These are phyloP conservation scores for Macrophya annulata DNA, from an alignment of 2,888 invertebrate genomes.

Conservation along the genomic window DNA sequence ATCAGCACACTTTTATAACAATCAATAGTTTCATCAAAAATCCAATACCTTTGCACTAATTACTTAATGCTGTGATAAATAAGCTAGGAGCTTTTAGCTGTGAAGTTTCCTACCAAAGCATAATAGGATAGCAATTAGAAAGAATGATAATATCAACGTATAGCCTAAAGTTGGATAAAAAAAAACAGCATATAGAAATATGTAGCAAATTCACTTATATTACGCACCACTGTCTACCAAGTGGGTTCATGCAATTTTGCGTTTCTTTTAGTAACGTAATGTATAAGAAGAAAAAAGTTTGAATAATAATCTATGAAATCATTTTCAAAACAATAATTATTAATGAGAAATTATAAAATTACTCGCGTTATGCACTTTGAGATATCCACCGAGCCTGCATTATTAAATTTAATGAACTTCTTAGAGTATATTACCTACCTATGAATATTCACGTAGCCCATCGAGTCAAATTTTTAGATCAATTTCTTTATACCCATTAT, in stretches of 20 bases:
- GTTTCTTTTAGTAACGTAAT: not conserved
- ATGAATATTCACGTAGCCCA: not conserved
- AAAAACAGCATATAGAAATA: constrained; percentile 41
- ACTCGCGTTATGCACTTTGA: constrained; percentile 16
- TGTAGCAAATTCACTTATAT: constrained; percentile 31
- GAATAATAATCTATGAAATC: constrained; percentile 19
- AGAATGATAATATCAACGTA: constrained; percentile 8
- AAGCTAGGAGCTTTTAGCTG: constrained; percentile 50
- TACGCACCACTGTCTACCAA: constrained; percentile 11
- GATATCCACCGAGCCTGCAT: constrained; percentile 27
- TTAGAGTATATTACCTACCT: not conserved
- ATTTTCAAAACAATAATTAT: constrained; percentile 27
- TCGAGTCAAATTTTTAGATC: not conserved
- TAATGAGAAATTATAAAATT: constrained; percentile 7
- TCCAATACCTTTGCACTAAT: constrained; percentile 48
- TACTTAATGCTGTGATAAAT: constrained; percentile 51
- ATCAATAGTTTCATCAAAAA: constrained; percentile 43
- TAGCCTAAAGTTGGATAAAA: constrained; percentile 32
- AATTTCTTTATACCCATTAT: constrained; percentile 18
- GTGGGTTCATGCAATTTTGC: constrained; percentile 9
- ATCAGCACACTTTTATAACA: constrained; percentile 51
- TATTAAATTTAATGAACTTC: constrained; percentile 10
- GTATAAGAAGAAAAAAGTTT: not conserved
- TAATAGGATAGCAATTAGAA: constrained; percentile 35
- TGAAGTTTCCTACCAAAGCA: constrained; percentile 45